phyloP scores from a whole-genome alignment of 2,888 invertebrate genomes.

The Hermaeophaga mercurialis region DNA sequence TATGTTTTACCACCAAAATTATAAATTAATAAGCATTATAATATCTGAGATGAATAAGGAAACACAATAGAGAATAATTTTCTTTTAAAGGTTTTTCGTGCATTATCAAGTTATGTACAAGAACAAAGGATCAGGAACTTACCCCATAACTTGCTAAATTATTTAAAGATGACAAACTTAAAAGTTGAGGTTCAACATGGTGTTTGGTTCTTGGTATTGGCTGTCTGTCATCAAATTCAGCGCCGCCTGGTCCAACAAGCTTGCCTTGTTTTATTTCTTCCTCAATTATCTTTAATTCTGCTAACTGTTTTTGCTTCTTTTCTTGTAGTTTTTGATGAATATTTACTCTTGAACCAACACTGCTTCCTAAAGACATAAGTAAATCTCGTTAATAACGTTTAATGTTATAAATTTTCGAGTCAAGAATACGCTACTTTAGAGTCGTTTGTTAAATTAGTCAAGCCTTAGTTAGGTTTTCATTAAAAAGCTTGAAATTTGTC shows the following conservation, averaged over 20 bases:
- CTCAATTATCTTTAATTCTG: slow-evolving; percentile 80
- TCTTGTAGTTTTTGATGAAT: slow-evolving; percentile 87
- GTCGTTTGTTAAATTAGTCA: too few species aligned
- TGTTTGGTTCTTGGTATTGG: slow-evolving; percentile 75
- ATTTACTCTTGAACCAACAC: slow-evolving; percentile 74
- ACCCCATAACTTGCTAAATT: slow-evolving; percentile 56
- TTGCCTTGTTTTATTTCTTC: slow-evolving; percentile 81
- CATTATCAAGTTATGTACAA: too few species aligned
- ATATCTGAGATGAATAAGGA: too few species aligned
- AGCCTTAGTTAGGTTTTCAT: too few species aligned
- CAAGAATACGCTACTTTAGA: too few species aligned
- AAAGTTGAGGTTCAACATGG: slow-evolving; percentile 63
- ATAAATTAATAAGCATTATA: too few species aligned
- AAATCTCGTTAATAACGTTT: too few species aligned
- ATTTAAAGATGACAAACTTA: slow-evolving; percentile 59
- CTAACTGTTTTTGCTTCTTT: slow-evolving; percentile 85
- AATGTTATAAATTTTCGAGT: too few species aligned
- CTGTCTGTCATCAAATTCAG: slow-evolving; percentile 62
- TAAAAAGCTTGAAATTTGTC: not conserved
- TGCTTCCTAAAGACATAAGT: slow-evolving; percentile 58
- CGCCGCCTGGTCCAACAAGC: slow-evolving; percentile 63
- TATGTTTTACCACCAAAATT: too few species aligned
- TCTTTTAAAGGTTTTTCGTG: too few species aligned
- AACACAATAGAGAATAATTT: too few species aligned
- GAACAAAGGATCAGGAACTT: slow-evolving; percentile 41